Percentiles rank a stretch among this genome's conserved stretches.
phyloP scores from a whole-genome alignment of 2,888 invertebrate genomes.

The Crematogaster levior region DNA sequence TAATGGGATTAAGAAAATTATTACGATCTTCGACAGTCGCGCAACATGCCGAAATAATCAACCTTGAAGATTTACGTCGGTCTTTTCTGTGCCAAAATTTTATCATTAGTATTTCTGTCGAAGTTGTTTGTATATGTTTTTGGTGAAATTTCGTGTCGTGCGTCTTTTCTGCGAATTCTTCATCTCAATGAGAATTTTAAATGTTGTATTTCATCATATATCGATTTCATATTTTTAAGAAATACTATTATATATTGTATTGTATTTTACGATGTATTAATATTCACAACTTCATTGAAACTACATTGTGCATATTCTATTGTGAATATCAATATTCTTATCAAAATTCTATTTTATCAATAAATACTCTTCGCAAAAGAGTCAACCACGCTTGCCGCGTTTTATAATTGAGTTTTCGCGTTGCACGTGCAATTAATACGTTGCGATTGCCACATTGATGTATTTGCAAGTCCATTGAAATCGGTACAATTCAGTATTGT shows the following conservation, averaged over 20 bases:
- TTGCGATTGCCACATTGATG: not conserved
- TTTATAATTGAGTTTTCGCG: conserved; percentile 2
- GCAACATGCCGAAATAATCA: not conserved
- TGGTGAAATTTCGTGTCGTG: not conserved
- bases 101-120: not conserved
- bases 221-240: not conserved
- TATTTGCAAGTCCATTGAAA: not conserved
- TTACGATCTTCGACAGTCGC: not conserved
- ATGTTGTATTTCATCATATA: not conserved
- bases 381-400: not conserved
- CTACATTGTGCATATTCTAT: not conserved
- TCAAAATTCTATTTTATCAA: not conserved
- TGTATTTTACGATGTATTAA: not conserved
- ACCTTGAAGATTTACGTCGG: not conserved
- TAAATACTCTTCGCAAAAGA: not conserved
- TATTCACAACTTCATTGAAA: not conserved
- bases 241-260: not conserved
- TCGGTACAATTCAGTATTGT: not conserved
- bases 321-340: not conserved
- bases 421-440: not conserved
- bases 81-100: not conserved
- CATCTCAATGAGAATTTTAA: not conserved
- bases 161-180: not conserved
- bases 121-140: not conserved
- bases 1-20: not conserved